Percentiles rank a stretch among this genome's conserved stretches.
Conservation (phyloP, 2,888 invertebrate genomes). For the Heliconius erato region DNA sequence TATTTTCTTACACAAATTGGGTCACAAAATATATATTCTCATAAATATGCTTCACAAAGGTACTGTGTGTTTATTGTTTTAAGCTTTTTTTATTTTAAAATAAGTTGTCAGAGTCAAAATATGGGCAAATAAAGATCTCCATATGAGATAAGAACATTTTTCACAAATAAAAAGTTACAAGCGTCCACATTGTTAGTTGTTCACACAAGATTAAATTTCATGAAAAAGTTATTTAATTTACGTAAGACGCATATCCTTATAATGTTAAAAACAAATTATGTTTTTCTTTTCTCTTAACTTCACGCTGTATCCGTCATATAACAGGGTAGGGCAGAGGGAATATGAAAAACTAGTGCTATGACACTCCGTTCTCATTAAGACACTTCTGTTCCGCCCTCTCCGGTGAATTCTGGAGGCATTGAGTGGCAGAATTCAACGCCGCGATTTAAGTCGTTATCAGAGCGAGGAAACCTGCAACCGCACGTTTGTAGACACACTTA, state of each 20-base stretch:
- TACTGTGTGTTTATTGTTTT: background rate
- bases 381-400: too few relatives aligned
- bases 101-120: conserved; percentile 17
- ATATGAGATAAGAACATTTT: conserved; percentile 15
- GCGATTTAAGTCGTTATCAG: too few relatives aligned
- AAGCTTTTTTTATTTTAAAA: background rate
- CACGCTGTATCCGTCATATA: background rate
- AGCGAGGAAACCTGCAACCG: too few relatives aligned
- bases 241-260: background rate
- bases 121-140: conserved; percentile 25
- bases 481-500: too few relatives aligned
- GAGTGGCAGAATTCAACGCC: too few relatives aligned
- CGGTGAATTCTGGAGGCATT: too few relatives aligned
- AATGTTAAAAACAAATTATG: background rate
- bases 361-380: too few relatives aligned
- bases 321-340: too few relatives aligned
- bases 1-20: too few relatives aligned
- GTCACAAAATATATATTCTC: background rate
- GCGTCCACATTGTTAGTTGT: conserved; percentile 2
- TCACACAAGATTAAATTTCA: conserved; percentile 13
- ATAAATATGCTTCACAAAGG: background rate
- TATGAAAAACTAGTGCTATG: too few relatives aligned
- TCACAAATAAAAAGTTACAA: conserved; percentile 18
- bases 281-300: background rate
- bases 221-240: conserved; percentile 16